phyloP scores from a whole-genome alignment of 2,797 vertebrate genomes.

The Cuculus canorus region DNA sequence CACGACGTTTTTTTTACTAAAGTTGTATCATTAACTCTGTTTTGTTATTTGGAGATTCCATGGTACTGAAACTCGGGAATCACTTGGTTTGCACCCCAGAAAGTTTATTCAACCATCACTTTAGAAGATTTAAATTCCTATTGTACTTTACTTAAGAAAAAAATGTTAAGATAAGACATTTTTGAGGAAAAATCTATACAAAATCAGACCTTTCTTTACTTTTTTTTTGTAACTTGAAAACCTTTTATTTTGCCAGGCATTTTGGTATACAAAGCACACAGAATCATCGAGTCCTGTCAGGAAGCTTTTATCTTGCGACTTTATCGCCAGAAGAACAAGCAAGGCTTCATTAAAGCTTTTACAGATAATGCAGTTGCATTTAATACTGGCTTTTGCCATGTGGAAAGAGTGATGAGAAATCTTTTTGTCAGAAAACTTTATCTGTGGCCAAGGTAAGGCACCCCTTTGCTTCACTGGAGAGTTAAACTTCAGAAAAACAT shows the following conservation, averaged over 20 bases:
- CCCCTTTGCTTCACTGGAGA: background rate
- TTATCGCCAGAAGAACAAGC: slow-evolving; percentile 97
- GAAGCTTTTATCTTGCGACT: slow-evolving; percentile 97
- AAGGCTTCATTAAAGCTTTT: slow-evolving; percentile 97
- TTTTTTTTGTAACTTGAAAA: background rate
- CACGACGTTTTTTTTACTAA: background rate
- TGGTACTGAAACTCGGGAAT: background rate
- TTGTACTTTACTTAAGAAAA: background rate
- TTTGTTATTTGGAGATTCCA: background rate
- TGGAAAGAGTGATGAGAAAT: slow-evolving; percentile 97
- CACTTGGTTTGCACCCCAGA: background rate
- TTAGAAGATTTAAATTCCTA: background rate
- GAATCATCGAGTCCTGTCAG: slow-evolving; percentile 96
- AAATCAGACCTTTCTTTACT: background rate
- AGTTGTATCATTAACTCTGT: background rate
- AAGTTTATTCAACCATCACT: background rate
- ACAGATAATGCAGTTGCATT: slow-evolving; percentile 93
- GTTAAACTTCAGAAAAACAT: background rate
- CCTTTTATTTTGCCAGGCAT: slow-evolving; percentile 81
- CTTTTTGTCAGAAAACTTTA: slow-evolving; percentile 96
- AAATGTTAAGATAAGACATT: background rate
- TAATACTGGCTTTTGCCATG: slow-evolving; percentile 93
- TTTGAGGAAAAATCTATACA: background rate
- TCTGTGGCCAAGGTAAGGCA: slow-evolving; percentile 92
- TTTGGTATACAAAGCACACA: slow-evolving; percentile 95